Evolutionary conservation across 37 sponge, comb jelly and placozoan genomes (phyloP).

Genomic region (Spongilla lacustris): DNA sequence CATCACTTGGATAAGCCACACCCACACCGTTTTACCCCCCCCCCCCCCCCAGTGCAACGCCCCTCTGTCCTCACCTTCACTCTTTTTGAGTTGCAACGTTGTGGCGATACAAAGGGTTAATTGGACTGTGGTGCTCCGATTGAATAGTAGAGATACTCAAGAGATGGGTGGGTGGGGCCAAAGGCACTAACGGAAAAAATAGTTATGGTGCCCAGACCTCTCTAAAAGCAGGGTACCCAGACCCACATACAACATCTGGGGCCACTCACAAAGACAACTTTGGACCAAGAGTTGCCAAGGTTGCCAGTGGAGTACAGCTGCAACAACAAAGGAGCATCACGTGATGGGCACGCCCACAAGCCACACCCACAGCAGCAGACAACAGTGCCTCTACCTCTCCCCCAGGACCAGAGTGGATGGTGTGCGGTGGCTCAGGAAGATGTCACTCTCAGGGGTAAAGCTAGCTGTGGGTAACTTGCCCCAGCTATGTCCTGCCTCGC

Average conservation of each 20-base stretch:
- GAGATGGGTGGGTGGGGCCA: background rate
- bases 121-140: background rate
- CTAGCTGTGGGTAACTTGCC: slow-evolving; percentile 18
- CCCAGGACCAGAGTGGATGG: slow-evolving; percentile 29
- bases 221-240: too few relatives aligned
- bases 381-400: background rate
- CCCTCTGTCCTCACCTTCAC: slow-evolving; percentile 13
- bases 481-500: slow-evolving; percentile 35
- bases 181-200: background rate
- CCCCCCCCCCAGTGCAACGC: background rate
- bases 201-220: too few relatives aligned
- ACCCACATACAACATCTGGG: background rate
- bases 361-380: background rate
- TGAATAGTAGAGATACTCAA: slow-evolving; percentile 32
- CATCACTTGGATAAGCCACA: background rate
- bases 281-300: slow-evolving; percentile 10
- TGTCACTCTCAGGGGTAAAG: slow-evolving; percentile 36
- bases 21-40: background rate
- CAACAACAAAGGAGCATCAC: background rate
- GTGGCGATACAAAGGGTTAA: slow-evolving; percentile 35
- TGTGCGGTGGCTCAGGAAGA: slow-evolving; percentile 21
- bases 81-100: slow-evolving; percentile 5
- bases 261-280: slow-evolving; percentile 26
- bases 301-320: slow-evolving; percentile 35
- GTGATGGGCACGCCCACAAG: too few relatives aligned